Evolutionary conservation across 1,140 invertebrate species (phyloP).

Genomic region (Lutraria rhynchaena): DNA sequence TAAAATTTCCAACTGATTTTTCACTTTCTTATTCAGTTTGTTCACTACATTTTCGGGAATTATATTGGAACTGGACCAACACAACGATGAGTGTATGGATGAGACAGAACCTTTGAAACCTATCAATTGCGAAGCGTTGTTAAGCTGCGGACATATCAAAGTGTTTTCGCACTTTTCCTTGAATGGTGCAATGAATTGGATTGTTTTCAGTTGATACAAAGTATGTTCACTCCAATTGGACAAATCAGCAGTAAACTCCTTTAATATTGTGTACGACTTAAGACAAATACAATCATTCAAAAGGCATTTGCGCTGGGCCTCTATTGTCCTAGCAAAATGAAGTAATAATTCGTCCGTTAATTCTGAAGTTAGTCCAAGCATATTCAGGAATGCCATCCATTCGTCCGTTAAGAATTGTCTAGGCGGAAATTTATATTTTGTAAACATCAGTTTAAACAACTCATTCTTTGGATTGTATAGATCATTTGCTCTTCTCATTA

Average conservation of each 20-base stretch:
- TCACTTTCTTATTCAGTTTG: neutral
- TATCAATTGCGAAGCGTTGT: neutral
- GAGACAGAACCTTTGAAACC: slow-evolving; percentile 12
- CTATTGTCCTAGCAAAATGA: slow-evolving; percentile 2
- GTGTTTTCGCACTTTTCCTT: neutral
- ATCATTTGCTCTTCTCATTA: slow-evolving; percentile 6
- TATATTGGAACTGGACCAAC: slow-evolving; percentile 22
- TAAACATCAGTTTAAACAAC: neutral
- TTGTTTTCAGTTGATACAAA: neutral
- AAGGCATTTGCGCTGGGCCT: neutral
- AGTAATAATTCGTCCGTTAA: slow-evolving; percentile 1
- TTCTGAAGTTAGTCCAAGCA: neutral
- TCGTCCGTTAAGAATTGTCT: neutral
- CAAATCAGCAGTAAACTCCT: neutral
- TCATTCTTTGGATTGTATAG: slow-evolving; percentile 1
- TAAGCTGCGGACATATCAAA: neutral
- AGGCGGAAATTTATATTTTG: neutral
- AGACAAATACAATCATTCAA: neutral
- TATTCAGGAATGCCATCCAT: neutral
- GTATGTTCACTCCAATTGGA: neutral
- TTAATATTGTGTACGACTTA: neutral
- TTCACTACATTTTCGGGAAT: neutral
- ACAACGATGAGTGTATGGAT: neutral
- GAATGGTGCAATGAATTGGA: slow-evolving; percentile 13
- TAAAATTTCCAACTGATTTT: neutral